phyloP scores from a whole-genome alignment of 2,113 vertebrate genomes.

The Ia io region DNA sequence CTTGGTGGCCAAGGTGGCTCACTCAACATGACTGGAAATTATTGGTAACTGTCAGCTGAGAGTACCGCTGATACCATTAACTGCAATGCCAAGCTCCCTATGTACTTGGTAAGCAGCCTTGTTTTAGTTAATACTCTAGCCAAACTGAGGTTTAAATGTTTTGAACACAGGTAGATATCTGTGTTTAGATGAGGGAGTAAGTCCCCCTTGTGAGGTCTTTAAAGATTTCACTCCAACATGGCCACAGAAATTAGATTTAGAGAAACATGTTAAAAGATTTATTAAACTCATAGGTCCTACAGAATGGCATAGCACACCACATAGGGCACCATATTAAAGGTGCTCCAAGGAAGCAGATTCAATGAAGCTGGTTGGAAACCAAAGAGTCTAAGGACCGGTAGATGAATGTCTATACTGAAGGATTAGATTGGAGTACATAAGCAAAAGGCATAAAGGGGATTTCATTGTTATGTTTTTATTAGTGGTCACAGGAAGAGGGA shows the following conservation, averaged over 20 bases:
- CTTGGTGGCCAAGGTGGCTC: not conserved
- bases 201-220: not conserved
- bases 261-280: not conserved
- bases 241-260: not conserved
- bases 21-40: not conserved
- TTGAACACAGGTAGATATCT: not conserved
- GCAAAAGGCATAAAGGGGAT: not conserved
- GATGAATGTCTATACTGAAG: not conserved
- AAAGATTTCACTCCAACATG: not conserved
- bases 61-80: not conserved
- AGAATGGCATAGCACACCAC: not conserved
- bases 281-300: not conserved
- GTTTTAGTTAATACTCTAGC: not conserved
- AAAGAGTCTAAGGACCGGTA: not conserved
- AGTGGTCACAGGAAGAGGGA: not conserved
- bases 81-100: not conserved
- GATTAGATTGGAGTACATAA: not conserved
- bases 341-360: not conserved
- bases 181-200: not conserved
- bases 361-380: not conserved
- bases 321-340: too few species aligned
- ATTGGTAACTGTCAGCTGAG: not conserved
- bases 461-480: not conserved
- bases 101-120: not conserved
- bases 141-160: not conserved